These are phyloP conservation scores for Chelidonichthys spinosus DNA, from an alignment of 2,797 vertebrate species.

Conservation along the genomic window DNA sequence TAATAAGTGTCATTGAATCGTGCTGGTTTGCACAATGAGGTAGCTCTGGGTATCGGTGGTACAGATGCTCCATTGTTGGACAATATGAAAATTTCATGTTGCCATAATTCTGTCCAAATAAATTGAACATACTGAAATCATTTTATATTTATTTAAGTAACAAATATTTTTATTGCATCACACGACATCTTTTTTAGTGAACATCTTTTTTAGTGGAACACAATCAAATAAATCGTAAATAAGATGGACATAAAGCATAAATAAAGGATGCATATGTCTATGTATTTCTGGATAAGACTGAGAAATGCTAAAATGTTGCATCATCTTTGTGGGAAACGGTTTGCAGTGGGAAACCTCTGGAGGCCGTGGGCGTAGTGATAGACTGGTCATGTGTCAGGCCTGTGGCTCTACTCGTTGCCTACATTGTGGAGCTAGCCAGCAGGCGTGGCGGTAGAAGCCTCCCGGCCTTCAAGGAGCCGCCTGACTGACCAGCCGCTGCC, in stretches of 20 bases:
- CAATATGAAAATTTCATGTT: no score
- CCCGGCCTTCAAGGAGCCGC: conserved; percentile 59
- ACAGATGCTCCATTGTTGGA: no score
- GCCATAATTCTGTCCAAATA: no score
- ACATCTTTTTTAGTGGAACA: no score
- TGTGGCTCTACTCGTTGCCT: conserved; percentile 50
- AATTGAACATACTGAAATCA: no score
- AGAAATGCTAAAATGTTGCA: conserved; percentile 22
- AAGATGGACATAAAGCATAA: no score
- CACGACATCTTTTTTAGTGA: no score
- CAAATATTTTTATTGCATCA: no score
- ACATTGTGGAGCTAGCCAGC: conserved; percentile 58
- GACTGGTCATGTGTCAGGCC: conserved; percentile 52
- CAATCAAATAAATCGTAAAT: no score
- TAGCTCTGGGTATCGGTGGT: conserved; percentile 3
- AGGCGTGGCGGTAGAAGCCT: conserved; percentile 45
- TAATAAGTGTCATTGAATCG: background rate
- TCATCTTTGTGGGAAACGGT: conserved; percentile 27
- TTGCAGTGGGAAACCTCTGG: conserved; percentile 38
- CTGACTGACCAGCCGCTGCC: conserved; percentile 66
- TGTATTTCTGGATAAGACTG: no score
- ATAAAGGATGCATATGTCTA: no score
- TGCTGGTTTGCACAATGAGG: conserved; percentile 16
- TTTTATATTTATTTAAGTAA: no score
- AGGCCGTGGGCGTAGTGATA: conserved; percentile 41